phyloP scores from a whole-genome alignment of 2,113 vertebrate species.

The Cavia porcellus region DNA sequence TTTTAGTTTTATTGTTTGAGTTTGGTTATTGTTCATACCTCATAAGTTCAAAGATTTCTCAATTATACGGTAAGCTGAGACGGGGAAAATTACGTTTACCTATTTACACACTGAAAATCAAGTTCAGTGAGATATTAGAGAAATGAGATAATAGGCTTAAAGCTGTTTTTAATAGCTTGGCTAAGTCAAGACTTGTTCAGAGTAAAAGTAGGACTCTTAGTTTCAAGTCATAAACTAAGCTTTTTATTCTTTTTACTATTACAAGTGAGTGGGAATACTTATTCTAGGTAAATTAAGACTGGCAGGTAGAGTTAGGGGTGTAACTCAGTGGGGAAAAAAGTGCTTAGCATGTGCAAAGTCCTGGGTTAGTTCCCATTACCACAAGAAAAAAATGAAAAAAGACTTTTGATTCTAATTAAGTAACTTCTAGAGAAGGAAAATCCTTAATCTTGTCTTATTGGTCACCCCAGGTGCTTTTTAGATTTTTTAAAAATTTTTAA shows the following conservation, averaged over 20 bases:
- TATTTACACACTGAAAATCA: conserved; percentile 75
- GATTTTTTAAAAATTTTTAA: neutral
- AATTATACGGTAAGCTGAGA: conserved; percentile 46
- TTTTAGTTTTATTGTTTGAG: conserved; percentile 68
- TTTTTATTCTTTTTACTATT: neutral
- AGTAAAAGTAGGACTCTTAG: conserved; percentile 22
- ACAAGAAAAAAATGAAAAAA: neutral
- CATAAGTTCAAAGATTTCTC: conserved; percentile 64
- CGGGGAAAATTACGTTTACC: conserved; percentile 39
- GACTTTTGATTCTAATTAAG: neutral
- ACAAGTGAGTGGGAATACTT: neutral
- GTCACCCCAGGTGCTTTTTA: neutral
- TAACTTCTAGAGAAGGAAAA: neutral
- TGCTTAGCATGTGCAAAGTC: neutral
- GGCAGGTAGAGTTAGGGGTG: neutral
- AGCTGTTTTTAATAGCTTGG: conserved; percentile 41
- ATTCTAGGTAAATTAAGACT: conserved; percentile 26
- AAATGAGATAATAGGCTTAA: conserved; percentile 75
- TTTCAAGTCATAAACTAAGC: neutral
- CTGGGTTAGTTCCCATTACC: neutral
- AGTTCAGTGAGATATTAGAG: conserved; percentile 79
- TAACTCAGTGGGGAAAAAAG: neutral
- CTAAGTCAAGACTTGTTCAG: conserved; percentile 76
- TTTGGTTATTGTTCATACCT: conserved; percentile 63
- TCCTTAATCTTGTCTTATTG: neutral